Percentiles rank a stretch among this genome's conserved stretches.
phyloP scores from a whole-genome alignment of 2,888 invertebrate species.

The Caenorhabditis panamensis region DNA sequence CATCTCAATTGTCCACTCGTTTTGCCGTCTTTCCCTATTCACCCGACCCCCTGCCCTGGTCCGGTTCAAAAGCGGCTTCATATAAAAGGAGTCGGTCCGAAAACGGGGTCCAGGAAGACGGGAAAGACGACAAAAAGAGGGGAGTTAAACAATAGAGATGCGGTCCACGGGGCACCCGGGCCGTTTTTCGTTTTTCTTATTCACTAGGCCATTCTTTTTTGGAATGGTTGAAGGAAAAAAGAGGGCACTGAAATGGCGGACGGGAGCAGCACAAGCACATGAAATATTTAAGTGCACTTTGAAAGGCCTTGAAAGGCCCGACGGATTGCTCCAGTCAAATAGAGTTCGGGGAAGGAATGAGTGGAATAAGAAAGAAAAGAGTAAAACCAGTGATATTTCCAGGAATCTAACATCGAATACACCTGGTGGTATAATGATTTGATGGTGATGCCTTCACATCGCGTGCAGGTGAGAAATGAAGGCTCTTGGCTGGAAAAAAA shows the following conservation, averaged over 20 bases:
- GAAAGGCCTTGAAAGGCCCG: constrained; percentile 49
- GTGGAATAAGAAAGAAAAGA: neutral
- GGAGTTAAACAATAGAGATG: constrained; percentile 61
- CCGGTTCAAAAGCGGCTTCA: constrained; percentile 41
- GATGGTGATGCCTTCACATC: constrained; percentile 66
- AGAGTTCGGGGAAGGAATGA: neutral
- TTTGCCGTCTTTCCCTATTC: constrained; percentile 13
- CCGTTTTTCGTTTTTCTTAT: constrained; percentile 16
- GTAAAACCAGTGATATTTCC: constrained; percentile 14
- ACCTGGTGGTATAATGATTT: constrained; percentile 74
- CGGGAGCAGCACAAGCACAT: constrained; percentile 39
- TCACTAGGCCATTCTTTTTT: constrained; percentile 19
- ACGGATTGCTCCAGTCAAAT: constrained; percentile 22
- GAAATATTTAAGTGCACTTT: constrained; percentile 67
- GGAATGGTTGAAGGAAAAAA: constrained; percentile 28
- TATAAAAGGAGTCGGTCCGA: constrained; percentile 31
- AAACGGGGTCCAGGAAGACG: constrained; percentile 27
- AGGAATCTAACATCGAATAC: constrained; percentile 76
- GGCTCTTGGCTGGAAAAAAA: neutral
- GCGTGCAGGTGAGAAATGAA: constrained; percentile 49
- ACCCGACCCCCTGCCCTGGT: neutral
- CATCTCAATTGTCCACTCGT: constrained; percentile 24
- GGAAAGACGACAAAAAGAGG: constrained; percentile 13
- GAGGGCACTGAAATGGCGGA: constrained; percentile 25
- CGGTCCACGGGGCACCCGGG: constrained; percentile 32